These are phyloP conservation scores for Drosophila ezoana DNA, from an alignment of 2,888 invertebrate genomes.

Conservation along the genomic window DNA sequence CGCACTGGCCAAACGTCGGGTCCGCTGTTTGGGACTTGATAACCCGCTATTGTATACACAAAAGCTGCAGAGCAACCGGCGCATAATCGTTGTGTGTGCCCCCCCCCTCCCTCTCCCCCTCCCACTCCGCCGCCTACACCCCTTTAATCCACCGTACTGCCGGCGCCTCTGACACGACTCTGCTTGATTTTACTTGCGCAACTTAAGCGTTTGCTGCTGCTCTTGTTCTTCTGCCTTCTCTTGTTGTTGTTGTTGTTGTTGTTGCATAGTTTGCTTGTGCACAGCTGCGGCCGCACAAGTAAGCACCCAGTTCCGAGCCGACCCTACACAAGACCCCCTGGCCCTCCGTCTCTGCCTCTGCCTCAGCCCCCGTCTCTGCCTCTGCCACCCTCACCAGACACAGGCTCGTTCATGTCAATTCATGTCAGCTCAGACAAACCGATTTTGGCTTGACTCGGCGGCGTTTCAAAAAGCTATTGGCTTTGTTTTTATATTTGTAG, in stretches of 20 bases:
- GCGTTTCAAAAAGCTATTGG: slow-evolving; percentile 45
- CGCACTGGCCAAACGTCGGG: slow-evolving; percentile 28
- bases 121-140: no score
- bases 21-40: slow-evolving; percentile 76
- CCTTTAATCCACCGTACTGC: background rate
- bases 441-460: slow-evolving; percentile 40
- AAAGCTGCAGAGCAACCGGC: slow-evolving; percentile 59
- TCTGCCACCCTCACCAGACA: background rate
- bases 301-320: slow-evolving; percentile 28
- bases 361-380: background rate
- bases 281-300: slow-evolving; percentile 41
- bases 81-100: slow-evolving; percentile 70
- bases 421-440: slow-evolving; percentile 61
- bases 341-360: background rate
- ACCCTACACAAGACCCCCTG: slow-evolving; percentile 28
- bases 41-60: slow-evolving; percentile 79
- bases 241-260: slow-evolving; percentile 11
- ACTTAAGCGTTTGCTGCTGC: slow-evolving; percentile 30
- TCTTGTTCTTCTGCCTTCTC: slow-evolving; percentile 22
- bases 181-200: slow-evolving; percentile 48
- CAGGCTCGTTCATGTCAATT: slow-evolving; percentile 59
- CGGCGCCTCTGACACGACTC: slow-evolving; percentile 4
- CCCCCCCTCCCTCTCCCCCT: background rate
- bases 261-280: slow-evolving; percentile 45
- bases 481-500: slow-evolving; percentile 31